Conservation (phyloP, 2,797 vertebrate genomes). For the Hemitrygon akajei region DNA sequence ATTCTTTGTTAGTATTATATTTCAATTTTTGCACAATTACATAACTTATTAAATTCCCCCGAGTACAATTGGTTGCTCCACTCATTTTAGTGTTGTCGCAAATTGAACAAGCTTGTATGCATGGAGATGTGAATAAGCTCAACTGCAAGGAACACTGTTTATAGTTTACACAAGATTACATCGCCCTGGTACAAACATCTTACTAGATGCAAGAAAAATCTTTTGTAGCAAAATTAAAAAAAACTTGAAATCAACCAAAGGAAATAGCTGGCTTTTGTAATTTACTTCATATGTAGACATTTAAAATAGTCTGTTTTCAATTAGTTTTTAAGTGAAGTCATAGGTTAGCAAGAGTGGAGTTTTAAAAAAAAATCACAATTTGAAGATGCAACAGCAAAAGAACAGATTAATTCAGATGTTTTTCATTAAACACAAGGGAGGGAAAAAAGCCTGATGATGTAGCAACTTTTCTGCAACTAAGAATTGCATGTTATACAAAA, state of each 20-base stretch:
- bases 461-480: not conserved
- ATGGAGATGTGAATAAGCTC: not conserved
- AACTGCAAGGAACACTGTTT: not conserved
- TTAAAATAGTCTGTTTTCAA: conserved; percentile 16
- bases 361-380: not conserved
- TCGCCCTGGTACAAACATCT: not conserved
- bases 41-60: not conserved
- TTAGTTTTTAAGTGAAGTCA: not conserved
- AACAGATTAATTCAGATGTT: conserved; percentile 7
- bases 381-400: not conserved
- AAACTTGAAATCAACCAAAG: conserved; percentile 9
- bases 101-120: not conserved
- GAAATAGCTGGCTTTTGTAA: not conserved
- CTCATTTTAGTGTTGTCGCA: not conserved
- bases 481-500: not conserved
- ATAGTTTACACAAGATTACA: not conserved
- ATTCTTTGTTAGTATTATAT: not conserved
- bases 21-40: not conserved
- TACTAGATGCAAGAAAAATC: not conserved
- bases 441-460: not conserved
- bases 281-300: not conserved
- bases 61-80: not conserved
- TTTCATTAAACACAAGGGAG: not conserved
- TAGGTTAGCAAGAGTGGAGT: not conserved
- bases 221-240: not conserved